Conservation (phyloP, 2,888 invertebrate species). For the Diaprepes abbreviatus region DNA sequence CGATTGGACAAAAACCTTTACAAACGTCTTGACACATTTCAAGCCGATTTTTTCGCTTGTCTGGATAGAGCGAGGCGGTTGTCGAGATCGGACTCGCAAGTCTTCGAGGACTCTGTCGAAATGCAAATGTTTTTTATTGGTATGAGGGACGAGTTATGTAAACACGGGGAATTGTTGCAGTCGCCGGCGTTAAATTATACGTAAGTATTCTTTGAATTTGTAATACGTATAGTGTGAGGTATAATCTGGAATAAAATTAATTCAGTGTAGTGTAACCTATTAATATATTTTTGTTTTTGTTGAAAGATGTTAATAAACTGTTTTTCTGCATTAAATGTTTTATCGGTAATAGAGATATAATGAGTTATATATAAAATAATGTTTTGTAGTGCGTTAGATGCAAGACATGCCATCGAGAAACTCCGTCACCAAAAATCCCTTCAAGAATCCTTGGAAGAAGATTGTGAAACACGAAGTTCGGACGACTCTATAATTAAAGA, state of each 20-base stretch:
- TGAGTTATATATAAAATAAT: too few relatives aligned
- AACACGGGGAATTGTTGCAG: conserved; percentile 81
- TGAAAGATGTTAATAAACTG: too few relatives aligned
- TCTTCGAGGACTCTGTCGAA: conserved; percentile 96
- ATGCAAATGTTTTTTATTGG: conserved; percentile 92
- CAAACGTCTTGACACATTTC: conserved; percentile 93
- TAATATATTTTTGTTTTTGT: too few relatives aligned
- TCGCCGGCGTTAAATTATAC: conserved; percentile 89
- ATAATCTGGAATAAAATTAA: too few relatives aligned
- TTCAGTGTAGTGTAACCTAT: too few relatives aligned
- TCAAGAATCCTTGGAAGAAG: conserved; percentile 85
- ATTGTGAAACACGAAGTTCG: conserved; percentile 73
- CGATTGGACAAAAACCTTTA: conserved; percentile 93
- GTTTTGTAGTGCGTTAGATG: conserved; percentile 71
- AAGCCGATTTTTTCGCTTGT: conserved; percentile 95
- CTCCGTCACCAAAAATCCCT: conserved; percentile 82
- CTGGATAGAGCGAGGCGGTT: conserved; percentile 90
- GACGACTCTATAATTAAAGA: conserved; percentile 65
- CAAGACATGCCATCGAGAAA: conserved; percentile 81
- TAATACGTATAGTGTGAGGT: too few relatives aligned
- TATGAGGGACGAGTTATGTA: conserved; percentile 80
- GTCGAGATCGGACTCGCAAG: conserved; percentile 92
- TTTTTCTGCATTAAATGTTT: too few relatives aligned
- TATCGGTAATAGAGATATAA: too few relatives aligned
- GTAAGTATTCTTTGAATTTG: conserved; percentile 74